Conservation (phyloP, 2,797 vertebrate species). For the Peromyscus nudipes region DNA sequence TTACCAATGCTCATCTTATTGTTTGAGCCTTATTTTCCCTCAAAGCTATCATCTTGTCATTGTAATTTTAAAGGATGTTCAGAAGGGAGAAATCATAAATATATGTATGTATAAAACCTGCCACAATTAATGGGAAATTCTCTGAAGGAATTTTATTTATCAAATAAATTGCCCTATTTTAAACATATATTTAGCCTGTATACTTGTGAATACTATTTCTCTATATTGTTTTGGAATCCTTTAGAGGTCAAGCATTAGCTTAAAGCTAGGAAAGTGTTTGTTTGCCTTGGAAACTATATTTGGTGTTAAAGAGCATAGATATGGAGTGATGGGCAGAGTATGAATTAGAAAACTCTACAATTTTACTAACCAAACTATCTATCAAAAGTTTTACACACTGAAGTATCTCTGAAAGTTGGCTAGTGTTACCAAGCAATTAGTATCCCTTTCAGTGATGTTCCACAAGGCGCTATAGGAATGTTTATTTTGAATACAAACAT, state of each 20-base stretch:
- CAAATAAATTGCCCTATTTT: conserved; percentile 7
- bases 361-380: background rate
- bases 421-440: background rate
- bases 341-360: background rate
- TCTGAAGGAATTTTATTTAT: conserved; percentile 30
- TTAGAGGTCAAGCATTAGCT: background rate
- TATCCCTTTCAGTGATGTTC: background rate
- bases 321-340: background rate
- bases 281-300: background rate
- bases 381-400: background rate
- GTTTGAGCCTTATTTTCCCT: background rate
- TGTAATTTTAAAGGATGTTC: background rate
- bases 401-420: background rate
- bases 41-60: background rate
- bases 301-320: background rate
- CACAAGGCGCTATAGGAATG: background rate
- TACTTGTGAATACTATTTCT: background rate
- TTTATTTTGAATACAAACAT: background rate
- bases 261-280: background rate
- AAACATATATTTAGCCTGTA: background rate
- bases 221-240: background rate
- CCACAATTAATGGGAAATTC: background rate
- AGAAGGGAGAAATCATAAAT: background rate
- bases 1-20: background rate
- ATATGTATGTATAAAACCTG: background rate